phyloP scores from a whole-genome alignment of 2,113 vertebrate species.

The Campylomormyrus tamandua region DNA sequence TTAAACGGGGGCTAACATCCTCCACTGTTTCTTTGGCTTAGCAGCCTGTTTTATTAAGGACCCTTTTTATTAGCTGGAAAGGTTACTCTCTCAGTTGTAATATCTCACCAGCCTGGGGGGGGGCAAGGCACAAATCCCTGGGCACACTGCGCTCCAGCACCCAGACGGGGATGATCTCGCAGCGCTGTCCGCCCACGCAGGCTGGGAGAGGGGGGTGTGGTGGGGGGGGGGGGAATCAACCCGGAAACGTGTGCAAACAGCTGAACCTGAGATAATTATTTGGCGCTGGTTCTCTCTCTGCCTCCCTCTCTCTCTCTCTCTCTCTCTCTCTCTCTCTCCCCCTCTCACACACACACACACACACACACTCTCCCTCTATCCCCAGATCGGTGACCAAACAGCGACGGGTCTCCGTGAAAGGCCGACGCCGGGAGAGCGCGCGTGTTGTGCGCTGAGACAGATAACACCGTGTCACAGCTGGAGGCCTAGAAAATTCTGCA shows the following conservation, averaged over 20 bases:
- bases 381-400: conserved; percentile 53
- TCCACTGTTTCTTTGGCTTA: conserved; percentile 31
- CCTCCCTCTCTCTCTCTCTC: conserved; percentile 34
- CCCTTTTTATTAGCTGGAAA: conserved; percentile 60
- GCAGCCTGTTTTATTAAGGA: conserved; percentile 48
- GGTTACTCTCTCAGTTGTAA: conserved; percentile 52
- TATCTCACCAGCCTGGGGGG: conserved; percentile 25
- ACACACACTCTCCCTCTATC: conserved; percentile 28
- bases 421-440: conserved; percentile 36
- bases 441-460: conserved; percentile 48
- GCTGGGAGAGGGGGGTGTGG: conserved; percentile 2
- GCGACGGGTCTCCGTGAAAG: conserved; percentile 29
- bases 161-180: conserved; percentile 50
- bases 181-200: conserved; percentile 43
- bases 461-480: conserved; percentile 40
- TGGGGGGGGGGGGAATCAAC: conserved; percentile 30
- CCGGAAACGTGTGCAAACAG: conserved; percentile 48
- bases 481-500: conserved; percentile 52
- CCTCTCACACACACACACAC: too few relatives aligned
- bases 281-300: conserved; percentile 39
- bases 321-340: conserved; percentile 31
- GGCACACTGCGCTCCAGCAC: conserved; percentile 21
- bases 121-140: conserved; percentile 13
- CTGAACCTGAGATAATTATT: conserved; percentile 62
- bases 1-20: background rate